Evolutionary conservation across 2,797 vertebrate genomes (phyloP), one percentile per base, ranked within the genome.

Genomic region (Pangasius larnaudii): DNA sequence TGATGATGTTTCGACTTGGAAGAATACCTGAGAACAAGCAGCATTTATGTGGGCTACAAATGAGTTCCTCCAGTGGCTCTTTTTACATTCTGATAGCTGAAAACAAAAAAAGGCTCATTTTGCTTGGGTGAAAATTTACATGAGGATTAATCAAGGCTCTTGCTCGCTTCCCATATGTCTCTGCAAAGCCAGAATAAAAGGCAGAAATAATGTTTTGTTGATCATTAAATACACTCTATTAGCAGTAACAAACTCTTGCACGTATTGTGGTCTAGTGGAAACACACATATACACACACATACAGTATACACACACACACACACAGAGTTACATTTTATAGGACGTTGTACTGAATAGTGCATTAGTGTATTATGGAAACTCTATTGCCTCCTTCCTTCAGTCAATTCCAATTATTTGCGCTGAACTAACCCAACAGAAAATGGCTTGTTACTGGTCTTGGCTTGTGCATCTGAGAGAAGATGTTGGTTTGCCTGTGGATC

Each of bases 111-210:
- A 85, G 65, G 33, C 30, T 49, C 78, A 82, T 90, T 86, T 90
- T 51, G 71, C 92, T 89, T 5, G 61, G 87, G 92, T 92, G 67
- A 9, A 90, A 92, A 90, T 86, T 88, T 92, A 85, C 65, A 89
- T 89, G 85, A 89, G 85, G 89, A 92, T 92, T 91, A 91, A 92
- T 93, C 91, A 93, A 86, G 86, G 85, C 88, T 30, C n/a, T 30
- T 14, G 11, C 11, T 30, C 13, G 5, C n/a, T 33, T 67, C 2
- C n/a, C 11, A 67, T 14, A 33, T 67, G 65, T 67, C 11, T 30
- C 5, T 13, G n/a, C n/a, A 67, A 30, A 63, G 27, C 9, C 4
- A 69, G 14, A 69, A 69, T 65, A 36, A 69, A 36, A 39, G 8
- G 69, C 36, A 72, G 8, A 72, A 18, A 39, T 24, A 36, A 33